Percentiles rank a stretch among this genome's conserved stretches.
Conservation (phyloP, 1,140 invertebrate species). For the Lamellibrachia luymesi region DNA sequence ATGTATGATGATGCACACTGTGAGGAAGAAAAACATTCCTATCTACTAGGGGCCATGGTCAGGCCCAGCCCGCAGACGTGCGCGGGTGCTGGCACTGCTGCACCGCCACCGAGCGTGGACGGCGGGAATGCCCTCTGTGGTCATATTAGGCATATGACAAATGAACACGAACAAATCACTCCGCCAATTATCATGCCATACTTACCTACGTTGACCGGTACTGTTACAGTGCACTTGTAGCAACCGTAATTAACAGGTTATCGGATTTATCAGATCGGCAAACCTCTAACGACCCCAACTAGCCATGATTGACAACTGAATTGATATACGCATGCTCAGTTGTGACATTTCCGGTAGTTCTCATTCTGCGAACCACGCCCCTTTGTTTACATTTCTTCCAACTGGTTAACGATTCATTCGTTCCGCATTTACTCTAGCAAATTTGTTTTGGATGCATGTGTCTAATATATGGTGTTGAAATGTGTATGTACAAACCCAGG, state of each 20-base stretch:
- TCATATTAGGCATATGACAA: not conserved
- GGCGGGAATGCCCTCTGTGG: not conserved
- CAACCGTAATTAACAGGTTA: not conserved
- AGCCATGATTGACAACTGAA: not conserved
- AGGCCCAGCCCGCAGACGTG: not conserved
- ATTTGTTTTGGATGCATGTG: not conserved
- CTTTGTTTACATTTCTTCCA: not conserved
- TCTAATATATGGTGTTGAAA: not conserved
- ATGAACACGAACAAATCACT: not conserved
- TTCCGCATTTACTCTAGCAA: not conserved
- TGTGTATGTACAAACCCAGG: not conserved
- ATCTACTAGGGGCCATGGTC: too few relatives aligned
- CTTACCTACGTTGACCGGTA: not conserved
- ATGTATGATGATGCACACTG: too few relatives aligned
- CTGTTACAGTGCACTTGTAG: not conserved
- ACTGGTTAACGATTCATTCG: not conserved
- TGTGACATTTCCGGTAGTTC: not conserved
- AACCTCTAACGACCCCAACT: not conserved
- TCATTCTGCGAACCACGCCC: not conserved
- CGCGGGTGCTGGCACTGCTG: not conserved
- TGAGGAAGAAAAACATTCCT: too few relatives aligned
- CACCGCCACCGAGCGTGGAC: not conserved
- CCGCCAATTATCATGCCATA: not conserved
- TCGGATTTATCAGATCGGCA: conserved; percentile 1
- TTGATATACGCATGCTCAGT: not conserved